Base-by-base conservation (phyloP, 1,140 invertebrate species). In the Ostrea edulis region DNA sequence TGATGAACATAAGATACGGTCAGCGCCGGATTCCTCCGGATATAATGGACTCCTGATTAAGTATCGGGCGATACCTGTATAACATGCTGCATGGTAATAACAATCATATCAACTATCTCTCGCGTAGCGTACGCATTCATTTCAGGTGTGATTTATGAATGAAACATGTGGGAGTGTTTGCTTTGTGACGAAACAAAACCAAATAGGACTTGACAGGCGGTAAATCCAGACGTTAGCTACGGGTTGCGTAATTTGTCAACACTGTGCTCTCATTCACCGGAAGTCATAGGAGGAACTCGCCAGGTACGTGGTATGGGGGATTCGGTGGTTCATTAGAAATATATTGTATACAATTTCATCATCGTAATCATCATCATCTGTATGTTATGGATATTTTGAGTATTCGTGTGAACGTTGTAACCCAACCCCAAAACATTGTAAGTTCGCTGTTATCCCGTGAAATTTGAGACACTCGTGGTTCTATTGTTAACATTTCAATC, bases 61-160 rank as follows among this genome's bases (percentile, higher is more conserved):
- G 2, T 44, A 44, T 44, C 5, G 35, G 35, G 35, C 35, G 35
- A 44, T 44, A 44, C 35, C 35, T 44, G 35, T 44, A 44, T 44
- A 5, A 5, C 5, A 44, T 2, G 5, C 35, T 44, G 35, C 35
- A 44, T 44, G 35, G 5, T 44, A 20, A 62, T 62, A 62, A 62
- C 55, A 62, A 20, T n/a, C 20, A 62, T 20, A n/a, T 62, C 8
- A 20, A n/a, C 14, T 62, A 62, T 62, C 55, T 62, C 14, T 62
- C n/a, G 17, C n/a, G 25, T 77, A 77, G 22, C 68, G 25, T 29
- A 29, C 29, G 68, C 29, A 29, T 71, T 14, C 35, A 77, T 29
- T 77, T 8, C 25, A 77, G 65, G 68, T 25, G 68, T 77, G 68
- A 77, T 29, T 77, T 77, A 77, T 77, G 68, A 77, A 77, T 77